These are phyloP conservation scores for Holothuria glaberrima DNA, from an alignment of 35 echinoderm and acorn worm species.

Conservation along the genomic window DNA sequence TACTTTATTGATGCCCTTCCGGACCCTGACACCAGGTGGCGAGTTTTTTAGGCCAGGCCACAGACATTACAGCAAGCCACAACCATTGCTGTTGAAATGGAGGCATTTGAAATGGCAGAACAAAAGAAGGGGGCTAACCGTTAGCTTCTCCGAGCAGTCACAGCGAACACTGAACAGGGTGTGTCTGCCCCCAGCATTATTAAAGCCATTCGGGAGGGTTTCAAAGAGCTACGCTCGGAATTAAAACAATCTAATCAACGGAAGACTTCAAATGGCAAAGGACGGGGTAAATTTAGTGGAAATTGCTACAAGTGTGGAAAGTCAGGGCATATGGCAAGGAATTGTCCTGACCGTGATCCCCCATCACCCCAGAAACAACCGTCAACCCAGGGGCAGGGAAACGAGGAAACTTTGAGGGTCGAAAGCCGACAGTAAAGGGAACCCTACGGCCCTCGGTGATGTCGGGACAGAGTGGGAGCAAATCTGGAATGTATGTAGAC, in stretches of 20 bases:
- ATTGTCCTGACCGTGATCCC: not conserved
- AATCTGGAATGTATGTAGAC: too few species aligned
- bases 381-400: not conserved
- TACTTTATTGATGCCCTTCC: slow-evolving; percentile 55
- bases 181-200: not conserved
- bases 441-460: not conserved
- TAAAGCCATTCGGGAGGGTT: not conserved
- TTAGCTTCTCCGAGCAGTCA: not conserved
- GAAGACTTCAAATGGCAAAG: not conserved
- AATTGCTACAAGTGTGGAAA: too few species aligned
- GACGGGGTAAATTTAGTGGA: too few species aligned
- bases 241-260: not conserved
- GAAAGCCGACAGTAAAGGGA: not conserved
- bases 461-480: too few species aligned
- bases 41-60: not conserved
- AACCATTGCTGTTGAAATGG: too few species aligned
- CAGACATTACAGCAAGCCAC: not conserved
- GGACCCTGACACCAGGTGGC: slow-evolving; percentile 32
- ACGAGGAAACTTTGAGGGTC: not conserved
- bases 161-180: not conserved
- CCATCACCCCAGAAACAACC: not conserved
- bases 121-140: too few species aligned
- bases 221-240: not conserved
- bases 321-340: too few species aligned
- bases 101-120: not conserved